Percentiles rank a stretch among this genome's conserved stretches.
These are phyloP conservation scores for Tauraco erythrolophus DNA, from an alignment of 2,113 vertebrate genomes.

Conservation along the genomic window DNA sequence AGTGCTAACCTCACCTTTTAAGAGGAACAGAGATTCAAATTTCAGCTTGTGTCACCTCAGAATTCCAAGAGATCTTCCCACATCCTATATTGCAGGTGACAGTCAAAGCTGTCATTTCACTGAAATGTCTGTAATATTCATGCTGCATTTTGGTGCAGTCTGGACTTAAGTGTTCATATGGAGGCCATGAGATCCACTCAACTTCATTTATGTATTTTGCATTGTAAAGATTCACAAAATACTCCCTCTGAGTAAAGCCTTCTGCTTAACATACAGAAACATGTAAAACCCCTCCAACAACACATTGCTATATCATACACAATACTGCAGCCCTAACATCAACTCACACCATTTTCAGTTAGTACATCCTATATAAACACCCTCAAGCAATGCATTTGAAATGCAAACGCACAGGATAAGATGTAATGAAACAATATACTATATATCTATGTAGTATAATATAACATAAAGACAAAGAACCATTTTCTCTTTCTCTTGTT, in stretches of 20 bases:
- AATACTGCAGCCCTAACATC: neutral
- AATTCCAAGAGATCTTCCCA: neutral
- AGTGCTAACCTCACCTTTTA: neutral
- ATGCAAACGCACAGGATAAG: neutral
- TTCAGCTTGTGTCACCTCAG: neutral
- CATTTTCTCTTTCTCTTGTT: neutral
- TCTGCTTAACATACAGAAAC: neutral
- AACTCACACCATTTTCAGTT: neutral
- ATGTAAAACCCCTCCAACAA: neutral
- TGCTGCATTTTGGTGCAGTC: neutral
- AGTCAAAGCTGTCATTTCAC: neutral
- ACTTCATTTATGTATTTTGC: neutral
- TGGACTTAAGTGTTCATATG: neutral
- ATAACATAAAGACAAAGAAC: neutral
- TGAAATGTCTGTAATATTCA: neutral
- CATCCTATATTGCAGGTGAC: neutral
- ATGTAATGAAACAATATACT: neutral
- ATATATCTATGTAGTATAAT: neutral
- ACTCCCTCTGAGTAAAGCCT: neutral
- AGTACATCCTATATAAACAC: neutral
- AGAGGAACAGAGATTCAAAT: neutral
- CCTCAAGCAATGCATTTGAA: neutral
- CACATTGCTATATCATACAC: neutral
- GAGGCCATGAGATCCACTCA: neutral
- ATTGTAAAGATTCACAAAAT: neutral